A percentile compares a stretch with the other conserved stretches of the same genome.
These are phyloP conservation scores for Tortricodes alternella DNA, from an alignment of 2,888 invertebrate genomes.

Conservation along the genomic window DNA sequence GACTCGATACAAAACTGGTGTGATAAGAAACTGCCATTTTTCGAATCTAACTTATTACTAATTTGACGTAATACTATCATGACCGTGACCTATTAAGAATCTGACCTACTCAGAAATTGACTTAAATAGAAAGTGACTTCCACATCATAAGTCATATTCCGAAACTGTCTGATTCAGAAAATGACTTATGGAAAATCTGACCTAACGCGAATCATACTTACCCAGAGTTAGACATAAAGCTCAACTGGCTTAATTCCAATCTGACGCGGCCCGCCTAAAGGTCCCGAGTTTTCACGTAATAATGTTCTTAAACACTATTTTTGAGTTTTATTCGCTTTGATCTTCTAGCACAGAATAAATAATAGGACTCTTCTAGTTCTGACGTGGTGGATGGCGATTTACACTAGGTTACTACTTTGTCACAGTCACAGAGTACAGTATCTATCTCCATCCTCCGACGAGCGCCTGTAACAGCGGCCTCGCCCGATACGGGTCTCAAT, in stretches of 20 bases:
- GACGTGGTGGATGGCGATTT: no score
- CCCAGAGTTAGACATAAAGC: background rate
- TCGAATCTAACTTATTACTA: slow-evolving; percentile 2
- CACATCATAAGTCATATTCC: background rate
- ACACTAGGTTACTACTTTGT: no score
- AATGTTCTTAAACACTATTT: no score
- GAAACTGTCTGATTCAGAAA: slow-evolving; percentile 3
- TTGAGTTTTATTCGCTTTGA: no score
- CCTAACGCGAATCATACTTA: background rate
- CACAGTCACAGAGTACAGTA: no score
- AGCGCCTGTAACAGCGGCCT: background rate
- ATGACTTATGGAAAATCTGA: background rate
- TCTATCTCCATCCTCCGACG: no score
- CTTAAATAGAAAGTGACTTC: slow-evolving; percentile 4
- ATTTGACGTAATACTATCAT: slow-evolving; percentile 3
- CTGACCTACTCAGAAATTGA: slow-evolving; percentile 13
- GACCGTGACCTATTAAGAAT: slow-evolving; percentile 2
- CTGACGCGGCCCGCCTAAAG: background rate
- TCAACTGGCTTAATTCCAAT: background rate
- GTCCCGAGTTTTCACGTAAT: no score
- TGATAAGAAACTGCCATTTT: slow-evolving; percentile 4
- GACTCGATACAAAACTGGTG: background rate
- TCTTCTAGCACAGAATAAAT: no score
- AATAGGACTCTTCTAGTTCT: no score
- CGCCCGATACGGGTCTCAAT: background rate